A percentile compares a stretch with the other conserved stretches of the same genome.
These are phyloP conservation scores for Malurus leucopterus DNA, from an alignment of 2,797 vertebrate genomes.

Conservation along the genomic window DNA sequence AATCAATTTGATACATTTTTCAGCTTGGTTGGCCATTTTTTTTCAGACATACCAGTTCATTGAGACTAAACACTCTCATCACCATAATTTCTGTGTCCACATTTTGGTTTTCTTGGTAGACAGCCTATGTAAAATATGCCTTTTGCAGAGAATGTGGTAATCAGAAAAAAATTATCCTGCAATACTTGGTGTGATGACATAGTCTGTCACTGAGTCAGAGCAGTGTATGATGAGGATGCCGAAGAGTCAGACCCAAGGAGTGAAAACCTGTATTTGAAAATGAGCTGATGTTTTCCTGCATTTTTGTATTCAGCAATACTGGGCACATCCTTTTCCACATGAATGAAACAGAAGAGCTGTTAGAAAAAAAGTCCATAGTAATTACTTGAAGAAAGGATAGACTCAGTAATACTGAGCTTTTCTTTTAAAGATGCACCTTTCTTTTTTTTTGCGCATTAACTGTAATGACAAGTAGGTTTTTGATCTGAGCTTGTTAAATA, in stretches of 20 bases:
- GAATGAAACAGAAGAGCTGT: neutral
- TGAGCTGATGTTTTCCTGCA: neutral
- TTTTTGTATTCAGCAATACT: neutral
- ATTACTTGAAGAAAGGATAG: neutral
- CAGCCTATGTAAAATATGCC: neutral
- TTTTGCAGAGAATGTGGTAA: neutral
- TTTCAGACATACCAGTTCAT: neutral
- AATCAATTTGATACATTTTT: neutral
- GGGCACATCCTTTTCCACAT: neutral
- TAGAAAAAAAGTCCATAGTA: neutral
- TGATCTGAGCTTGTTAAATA: neutral
- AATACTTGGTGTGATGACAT: neutral
- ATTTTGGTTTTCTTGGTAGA: neutral
- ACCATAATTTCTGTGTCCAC: neutral
- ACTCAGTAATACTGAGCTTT: neutral
- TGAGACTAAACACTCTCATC: neutral
- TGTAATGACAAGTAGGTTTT: neutral
- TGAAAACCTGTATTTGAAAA: neutral
- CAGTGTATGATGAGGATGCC: accelerated
- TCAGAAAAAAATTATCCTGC: neutral
- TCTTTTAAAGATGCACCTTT: neutral
- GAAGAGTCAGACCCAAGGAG: neutral
- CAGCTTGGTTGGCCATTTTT: neutral
- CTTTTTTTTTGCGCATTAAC: neutral
- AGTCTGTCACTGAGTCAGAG: neutral